Base-by-base conservation (phyloP, 2,113 vertebrate species). In the Cyprinodon tularosa region DNA sequence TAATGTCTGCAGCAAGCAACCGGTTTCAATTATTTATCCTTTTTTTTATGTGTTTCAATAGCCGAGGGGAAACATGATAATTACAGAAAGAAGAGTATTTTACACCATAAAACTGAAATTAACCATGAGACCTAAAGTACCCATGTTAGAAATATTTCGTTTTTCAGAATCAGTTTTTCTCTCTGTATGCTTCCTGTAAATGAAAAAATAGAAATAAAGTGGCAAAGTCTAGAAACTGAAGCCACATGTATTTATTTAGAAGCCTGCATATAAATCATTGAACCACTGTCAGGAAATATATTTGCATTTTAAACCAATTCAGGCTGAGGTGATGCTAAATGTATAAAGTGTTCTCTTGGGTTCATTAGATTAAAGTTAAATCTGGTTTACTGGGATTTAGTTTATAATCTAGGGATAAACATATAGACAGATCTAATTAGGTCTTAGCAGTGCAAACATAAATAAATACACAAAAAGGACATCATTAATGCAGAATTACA, bases 11-110 rank as follows among this genome's bases (percentile, higher is more conserved):
- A 40, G 50, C 75, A 15, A 47, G 63, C 61, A 72, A 45, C 13
- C 12, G 47, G 44, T 78, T 72, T 83, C 4, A 80, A 77, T 83
- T 64, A 74, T 84, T 78, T 0, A 76, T 70, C 11, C 3, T 13
- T 69, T 15, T 53, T 38, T 17, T 73, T 4, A 7, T 69, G 15
- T 60, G 72, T 77, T 84, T 80, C 29, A 80, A 45, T 4, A 68
- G 15, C 36, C 14, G 63, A 64, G n/a, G 42, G 37, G 62, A 80
- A 70, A 7, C 38, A 13, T 4, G 68, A 57, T 48, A 1, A 37
- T 36, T 36, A 65, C 38, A 4, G 17, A 12, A 38, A 3, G 12
- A 14, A 10, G 15, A 53, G 15, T 17, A 5, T 36, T 62, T 62
- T 22, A 37, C 22, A 9, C 45, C 12, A 36, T 9, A 47, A 20